phyloP scores from a whole-genome alignment of 1,140 invertebrate species.

The Drosophila subobscura region DNA sequence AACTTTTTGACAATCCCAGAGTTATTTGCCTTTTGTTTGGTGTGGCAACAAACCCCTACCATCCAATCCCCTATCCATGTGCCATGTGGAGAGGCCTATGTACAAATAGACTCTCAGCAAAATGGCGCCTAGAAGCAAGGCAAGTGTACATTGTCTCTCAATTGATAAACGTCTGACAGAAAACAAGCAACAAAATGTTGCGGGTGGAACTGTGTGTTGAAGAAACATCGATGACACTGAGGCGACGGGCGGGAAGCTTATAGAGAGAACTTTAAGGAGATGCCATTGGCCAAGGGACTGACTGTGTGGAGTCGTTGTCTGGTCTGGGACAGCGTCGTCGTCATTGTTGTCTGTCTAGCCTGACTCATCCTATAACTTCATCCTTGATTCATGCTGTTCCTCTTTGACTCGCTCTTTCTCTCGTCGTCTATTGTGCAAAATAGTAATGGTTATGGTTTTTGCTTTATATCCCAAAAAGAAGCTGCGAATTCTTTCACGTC shows the following conservation, averaged over 20 bases:
- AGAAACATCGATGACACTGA: slow-evolving; percentile 9
- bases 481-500: slow-evolving; percentile 19
- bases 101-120: not conserved
- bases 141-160: slow-evolving; percentile 9
- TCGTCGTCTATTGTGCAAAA: slow-evolving; percentile 32
- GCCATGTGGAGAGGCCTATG: not conserved
- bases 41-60: not conserved
- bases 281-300: slow-evolving; percentile 54
- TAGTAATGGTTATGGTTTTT: slow-evolving; percentile 52
- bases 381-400: no score
- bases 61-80: not conserved
- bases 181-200: slow-evolving; percentile 42
- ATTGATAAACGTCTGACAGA: slow-evolving; percentile 10
- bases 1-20: no score
- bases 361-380: no score
- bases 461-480: slow-evolving; percentile 30
- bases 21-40: no score
- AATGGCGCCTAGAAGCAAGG: slow-evolving; percentile 1
- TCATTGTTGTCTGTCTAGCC: no score
- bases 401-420: no score
- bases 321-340: slow-evolving; percentile 27
- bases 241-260: slow-evolving; percentile 10
- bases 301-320: no score
- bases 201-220: no score
- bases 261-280: slow-evolving; percentile 41